phyloP scores from a whole-genome alignment of 2,797 vertebrate genomes.

The Pseudochirops corinnae region DNA sequence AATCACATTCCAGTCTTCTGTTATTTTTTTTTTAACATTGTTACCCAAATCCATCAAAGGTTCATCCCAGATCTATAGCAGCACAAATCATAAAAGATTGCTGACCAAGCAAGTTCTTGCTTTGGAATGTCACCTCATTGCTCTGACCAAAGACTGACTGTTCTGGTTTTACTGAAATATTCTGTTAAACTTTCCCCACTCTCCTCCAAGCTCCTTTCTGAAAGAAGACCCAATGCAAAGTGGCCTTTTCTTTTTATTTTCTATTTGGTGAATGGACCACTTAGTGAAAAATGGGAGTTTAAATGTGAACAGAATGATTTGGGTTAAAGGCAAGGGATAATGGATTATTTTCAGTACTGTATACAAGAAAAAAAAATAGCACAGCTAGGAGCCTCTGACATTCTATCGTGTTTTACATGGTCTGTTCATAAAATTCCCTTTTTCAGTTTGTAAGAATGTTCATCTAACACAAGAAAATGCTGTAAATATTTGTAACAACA shows the following conservation, averaged over 20 bases:
- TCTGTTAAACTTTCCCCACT: conserved; percentile 66
- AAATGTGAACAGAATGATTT: conserved; percentile 78
- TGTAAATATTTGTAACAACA: conserved; percentile 89
- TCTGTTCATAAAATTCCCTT: conserved; percentile 81
- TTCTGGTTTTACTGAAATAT: conserved; percentile 77
- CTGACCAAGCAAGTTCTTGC: conserved; percentile 75
- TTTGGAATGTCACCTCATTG: conserved; percentile 80
- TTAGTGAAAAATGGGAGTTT: conserved; percentile 73
- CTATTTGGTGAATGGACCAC: conserved; percentile 71
- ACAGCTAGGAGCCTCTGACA: conserved; percentile 74
- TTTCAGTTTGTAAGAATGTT: conserved; percentile 85
- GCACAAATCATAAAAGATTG: conserved; percentile 70
- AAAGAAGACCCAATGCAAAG: conserved; percentile 75
- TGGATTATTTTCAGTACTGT: conserved; percentile 80
- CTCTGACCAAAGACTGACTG: conserved; percentile 86
- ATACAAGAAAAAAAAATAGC: conserved; percentile 73
- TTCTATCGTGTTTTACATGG: conserved; percentile 78
- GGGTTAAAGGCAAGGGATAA: conserved; percentile 64
- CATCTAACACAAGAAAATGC: conserved; percentile 86
- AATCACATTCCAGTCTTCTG: conserved; percentile 60
- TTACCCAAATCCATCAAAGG: conserved; percentile 67
- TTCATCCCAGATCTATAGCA: conserved; percentile 68
- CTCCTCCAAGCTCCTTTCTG: conserved; percentile 70
- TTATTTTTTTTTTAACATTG: conserved; percentile 38
- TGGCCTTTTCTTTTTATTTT: conserved; percentile 77